phyloP scores from a whole-genome alignment of 2,797 vertebrate species.

The Bufotes viridis region DNA sequence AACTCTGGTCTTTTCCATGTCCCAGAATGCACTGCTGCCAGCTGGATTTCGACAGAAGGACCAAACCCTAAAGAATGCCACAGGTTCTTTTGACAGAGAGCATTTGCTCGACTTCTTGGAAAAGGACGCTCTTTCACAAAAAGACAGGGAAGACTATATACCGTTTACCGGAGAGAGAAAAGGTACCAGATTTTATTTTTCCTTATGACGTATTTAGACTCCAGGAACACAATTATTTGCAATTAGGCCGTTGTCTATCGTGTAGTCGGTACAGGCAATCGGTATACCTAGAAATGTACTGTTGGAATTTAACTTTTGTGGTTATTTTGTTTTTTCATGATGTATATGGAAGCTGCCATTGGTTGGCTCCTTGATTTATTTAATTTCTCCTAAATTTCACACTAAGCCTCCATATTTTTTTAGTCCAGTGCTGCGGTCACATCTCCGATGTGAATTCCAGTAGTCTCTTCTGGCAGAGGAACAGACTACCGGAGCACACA shows the following conservation, averaged over 20 bases:
- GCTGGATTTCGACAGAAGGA: slow-evolving; percentile 95
- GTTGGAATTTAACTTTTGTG: no score
- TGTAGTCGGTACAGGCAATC: no score
- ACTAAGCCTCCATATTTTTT: no score
- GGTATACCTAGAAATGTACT: neutral
- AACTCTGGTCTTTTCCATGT: slow-evolving; percentile 51
- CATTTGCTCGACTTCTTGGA: slow-evolving; percentile 89
- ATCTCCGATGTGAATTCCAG: no score
- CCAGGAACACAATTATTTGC: neutral
- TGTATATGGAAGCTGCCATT: no score
- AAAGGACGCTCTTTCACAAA: slow-evolving; percentile 92
- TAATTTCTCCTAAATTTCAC: neutral
- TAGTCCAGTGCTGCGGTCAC: no score
- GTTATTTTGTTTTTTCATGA: no score
- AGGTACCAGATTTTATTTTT: slow-evolving; percentile 74
- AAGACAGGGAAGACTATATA: slow-evolving; percentile 91
- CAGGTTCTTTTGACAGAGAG: slow-evolving; percentile 85
- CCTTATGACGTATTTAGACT: neutral
- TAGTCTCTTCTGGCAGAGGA: no score
- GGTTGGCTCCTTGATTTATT: neutral
- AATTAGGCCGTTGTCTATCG: no score
- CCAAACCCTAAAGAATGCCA: slow-evolving; percentile 86
- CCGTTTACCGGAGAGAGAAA: slow-evolving; percentile 95
- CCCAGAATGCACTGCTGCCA: slow-evolving; percentile 92
- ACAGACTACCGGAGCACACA: no score